phyloP scores from a whole-genome alignment of 2,888 invertebrate species.

The Agonum fuliginosum region DNA sequence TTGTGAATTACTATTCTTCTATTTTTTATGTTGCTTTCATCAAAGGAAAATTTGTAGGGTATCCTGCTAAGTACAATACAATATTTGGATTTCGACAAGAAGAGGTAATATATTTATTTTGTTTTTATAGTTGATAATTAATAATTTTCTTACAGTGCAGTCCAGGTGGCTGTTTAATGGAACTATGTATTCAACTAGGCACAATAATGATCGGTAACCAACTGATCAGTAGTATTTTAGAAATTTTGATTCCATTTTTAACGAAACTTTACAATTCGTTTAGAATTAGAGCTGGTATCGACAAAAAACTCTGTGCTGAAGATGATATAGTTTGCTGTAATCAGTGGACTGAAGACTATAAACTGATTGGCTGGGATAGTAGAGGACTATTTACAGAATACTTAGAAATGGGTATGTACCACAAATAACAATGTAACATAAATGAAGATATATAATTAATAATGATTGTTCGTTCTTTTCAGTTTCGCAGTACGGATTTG shows the following conservation, averaged over 20 bases:
- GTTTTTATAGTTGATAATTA: slow-evolving; percentile 18
- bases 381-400: slow-evolving; percentile 87
- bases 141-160: slow-evolving; percentile 76
- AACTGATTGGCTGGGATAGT: slow-evolving; percentile 78
- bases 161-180: slow-evolving; percentile 90
- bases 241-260: slow-evolving; percentile 82
- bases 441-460: no score
- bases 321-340: slow-evolving; percentile 75
- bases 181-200: slow-evolving; percentile 88
- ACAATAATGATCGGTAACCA: slow-evolving; percentile 93
- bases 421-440: not conserved
- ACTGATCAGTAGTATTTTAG: slow-evolving; percentile 84
- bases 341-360: slow-evolving; percentile 86
- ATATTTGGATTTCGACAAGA: slow-evolving; percentile 83
- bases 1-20: slow-evolving; percentile 92
- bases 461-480: no score
- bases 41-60: slow-evolving; percentile 86
- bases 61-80: slow-evolving; percentile 85
- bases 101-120: slow-evolving; percentile 74
- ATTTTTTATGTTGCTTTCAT: slow-evolving; percentile 90
- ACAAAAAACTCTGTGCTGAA: slow-evolving; percentile 67
- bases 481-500: slow-evolving; percentile 91
- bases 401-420: slow-evolving; percentile 85
- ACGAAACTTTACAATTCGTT: slow-evolving; percentile 76
- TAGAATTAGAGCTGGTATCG: slow-evolving; percentile 73